These are phyloP conservation scores for Nebria ingens DNA, from an alignment of 1,140 invertebrate genomes.

Conservation along the genomic window DNA sequence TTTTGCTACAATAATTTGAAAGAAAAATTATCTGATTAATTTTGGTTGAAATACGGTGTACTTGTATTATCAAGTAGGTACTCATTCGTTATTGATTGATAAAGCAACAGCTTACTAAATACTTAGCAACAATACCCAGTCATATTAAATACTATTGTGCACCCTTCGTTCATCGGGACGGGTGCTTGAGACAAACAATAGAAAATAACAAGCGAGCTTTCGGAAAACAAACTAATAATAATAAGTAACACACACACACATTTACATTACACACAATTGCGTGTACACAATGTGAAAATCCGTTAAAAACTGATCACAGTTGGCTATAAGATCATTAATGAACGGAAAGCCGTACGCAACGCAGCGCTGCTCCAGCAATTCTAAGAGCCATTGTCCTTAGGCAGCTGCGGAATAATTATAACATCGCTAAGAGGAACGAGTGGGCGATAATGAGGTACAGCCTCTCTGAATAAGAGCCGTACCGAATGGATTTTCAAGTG, in stretches of 20 bases:
- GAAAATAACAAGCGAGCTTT: too few relatives aligned
- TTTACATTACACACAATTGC: background rate
- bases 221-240: background rate
- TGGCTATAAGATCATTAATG: background rate
- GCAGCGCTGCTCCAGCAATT: background rate
- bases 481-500: conserved; percentile 4
- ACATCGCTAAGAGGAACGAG: background rate
- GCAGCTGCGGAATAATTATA: conserved; percentile 5
- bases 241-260: background rate
- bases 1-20: too few relatives aligned
- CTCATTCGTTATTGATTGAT: too few relatives aligned
- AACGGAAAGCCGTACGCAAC: background rate
- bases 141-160: too few relatives aligned
- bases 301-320: conserved; percentile 1
- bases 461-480: conserved; percentile 1
- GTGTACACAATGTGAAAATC: background rate
- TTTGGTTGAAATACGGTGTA: too few relatives aligned
- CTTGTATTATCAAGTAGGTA: too few relatives aligned
- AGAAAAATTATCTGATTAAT: too few relatives aligned
- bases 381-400: conserved; percentile 3
- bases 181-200: too few relatives aligned
- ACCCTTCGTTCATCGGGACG: too few relatives aligned
- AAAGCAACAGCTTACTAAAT: too few relatives aligned
- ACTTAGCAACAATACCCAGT: too few relatives aligned
- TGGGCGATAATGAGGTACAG: conserved; percentile 7